Evolutionary conservation across 2,888 invertebrate genomes (phyloP), one percentile per base, ranked within the genome.

Genomic region (Epistrophe eligans): DNA sequence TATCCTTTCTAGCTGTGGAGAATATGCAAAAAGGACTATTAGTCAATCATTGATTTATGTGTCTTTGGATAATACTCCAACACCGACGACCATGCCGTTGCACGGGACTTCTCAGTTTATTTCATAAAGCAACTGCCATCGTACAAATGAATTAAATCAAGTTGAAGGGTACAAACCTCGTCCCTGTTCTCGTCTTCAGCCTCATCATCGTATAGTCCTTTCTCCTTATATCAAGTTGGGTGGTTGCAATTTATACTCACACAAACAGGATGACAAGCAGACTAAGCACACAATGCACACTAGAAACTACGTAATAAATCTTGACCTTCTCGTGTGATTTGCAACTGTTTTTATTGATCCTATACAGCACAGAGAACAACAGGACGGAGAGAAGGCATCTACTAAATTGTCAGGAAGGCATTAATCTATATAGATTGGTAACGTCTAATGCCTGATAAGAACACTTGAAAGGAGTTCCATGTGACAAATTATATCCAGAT

Each of bases 21-120:
- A 79, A 87, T 79, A 83, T 83, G 87, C 87, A 87, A 87, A 87
- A 82, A 87, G 87, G 87, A 79, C 87, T 87, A 83, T 87, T 87
- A 87, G 87, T 87, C 87, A 87, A 87, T 87, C 79, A 87, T 87
- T 87, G 87, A 87, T 87, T 87, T 87, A 87, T 87, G 83, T 83
- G 66, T 76, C 79, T 76, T 76, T 83, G 79, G 76, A 74, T 32
- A 55, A 55, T 55, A 13, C 24, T 32, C n/a, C 4, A 45, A 40
- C 74, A 17, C 24, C 19, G 38, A 24, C 19, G n/a, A 40, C 50
- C 4, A 50, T 19, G 35, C 40, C 3, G 19, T 17, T 48, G 35
- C 32, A 64, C n/a, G 32, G 74, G 79, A 79, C 72, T 87, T 79
- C 83, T 83, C 79, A 79, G 83, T 79, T 87, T 79, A 80, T 88